Base-by-base conservation (phyloP, 2,113 vertebrate species). In the Coregonus clupeaformis region DNA sequence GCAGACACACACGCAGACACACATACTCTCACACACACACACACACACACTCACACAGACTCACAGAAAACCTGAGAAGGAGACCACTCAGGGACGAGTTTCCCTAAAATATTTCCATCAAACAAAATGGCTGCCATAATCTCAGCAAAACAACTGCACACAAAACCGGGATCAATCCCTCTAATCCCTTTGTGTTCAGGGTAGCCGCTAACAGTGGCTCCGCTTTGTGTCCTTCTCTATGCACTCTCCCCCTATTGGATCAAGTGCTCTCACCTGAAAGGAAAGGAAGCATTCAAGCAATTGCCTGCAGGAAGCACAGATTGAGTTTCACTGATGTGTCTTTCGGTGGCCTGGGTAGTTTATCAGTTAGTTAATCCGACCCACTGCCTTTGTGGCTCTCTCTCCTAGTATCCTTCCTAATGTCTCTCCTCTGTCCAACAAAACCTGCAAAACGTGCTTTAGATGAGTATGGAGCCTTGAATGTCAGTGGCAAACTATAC, bases 121-220 rank as follows among this genome's bases (percentile, higher is more conserved):
- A 90, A 86, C 89, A 73, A 81, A 76, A 85, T 27, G 25, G 75
- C 22, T 75, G 85, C 80, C 77, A 77, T 90, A 91, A 91, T 91
- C 87, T 36, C 88, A 81, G 80, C 75, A 82, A 75, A 85, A 89
- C 64, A 71, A 71, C 80, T 78, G 78, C 69, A 30, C 52, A 5
- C 20, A 55, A 20, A 20, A 4, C 52, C 52, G 4, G 20, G 52
- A 14, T 55, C 52, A 67, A 90, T 22, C 57, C n/a, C 57, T 7
- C 57, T 60, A 60, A 60, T 60, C 57, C 57, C 57, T 87, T 89
- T 71, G 63, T 73, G 68, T 86, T 82, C 80, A 84, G 36, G n/a
- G 80, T 85, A 87, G 87, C 88, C 88, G 84, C 85, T 55, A 84
- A 89, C 83, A 88, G 79, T 79, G 74, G 77, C 85, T 88, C 63